These are phyloP conservation scores for Trachops cirrhosus DNA, from an alignment of 2,797 vertebrate species.

Conservation along the genomic window DNA sequence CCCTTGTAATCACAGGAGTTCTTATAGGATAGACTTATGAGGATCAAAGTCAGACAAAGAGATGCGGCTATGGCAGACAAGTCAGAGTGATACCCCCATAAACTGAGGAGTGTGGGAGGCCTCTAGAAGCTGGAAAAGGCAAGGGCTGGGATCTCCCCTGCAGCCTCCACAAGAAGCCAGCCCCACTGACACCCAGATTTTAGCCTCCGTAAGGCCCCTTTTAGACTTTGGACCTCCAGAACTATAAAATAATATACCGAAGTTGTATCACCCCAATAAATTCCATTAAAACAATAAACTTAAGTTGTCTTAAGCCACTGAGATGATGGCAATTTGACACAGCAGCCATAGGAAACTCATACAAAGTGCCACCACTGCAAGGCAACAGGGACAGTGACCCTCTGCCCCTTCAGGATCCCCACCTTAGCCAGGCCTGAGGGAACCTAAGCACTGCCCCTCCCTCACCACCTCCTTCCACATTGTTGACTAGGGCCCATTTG, in stretches of 20 bases:
- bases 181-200: not conserved
- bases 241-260: not conserved
- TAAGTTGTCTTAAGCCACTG: not conserved
- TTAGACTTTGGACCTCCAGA: not conserved
- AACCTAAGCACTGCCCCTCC: accelerated
- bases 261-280: too few relatives aligned
- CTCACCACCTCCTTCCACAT: not conserved
- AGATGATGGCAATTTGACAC: not conserved
- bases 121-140: not conserved
- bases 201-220: not conserved
- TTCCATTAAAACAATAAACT: too few relatives aligned
- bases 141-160: not conserved
- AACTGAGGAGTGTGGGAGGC: not conserved
- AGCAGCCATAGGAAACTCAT: not conserved
- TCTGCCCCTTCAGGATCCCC: not conserved
- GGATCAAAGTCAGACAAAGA: not conserved
- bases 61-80: too few relatives aligned
- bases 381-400: too few relatives aligned
- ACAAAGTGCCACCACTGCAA: not conserved
- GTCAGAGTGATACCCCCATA: accelerated
- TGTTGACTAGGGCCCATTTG: not conserved
- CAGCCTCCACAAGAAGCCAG: not conserved
- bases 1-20: not conserved
- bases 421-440: not conserved
- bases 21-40: not conserved